phyloP scores from a whole-genome alignment of 1,140 invertebrate genomes.

The Zaprionus nigranus region DNA sequence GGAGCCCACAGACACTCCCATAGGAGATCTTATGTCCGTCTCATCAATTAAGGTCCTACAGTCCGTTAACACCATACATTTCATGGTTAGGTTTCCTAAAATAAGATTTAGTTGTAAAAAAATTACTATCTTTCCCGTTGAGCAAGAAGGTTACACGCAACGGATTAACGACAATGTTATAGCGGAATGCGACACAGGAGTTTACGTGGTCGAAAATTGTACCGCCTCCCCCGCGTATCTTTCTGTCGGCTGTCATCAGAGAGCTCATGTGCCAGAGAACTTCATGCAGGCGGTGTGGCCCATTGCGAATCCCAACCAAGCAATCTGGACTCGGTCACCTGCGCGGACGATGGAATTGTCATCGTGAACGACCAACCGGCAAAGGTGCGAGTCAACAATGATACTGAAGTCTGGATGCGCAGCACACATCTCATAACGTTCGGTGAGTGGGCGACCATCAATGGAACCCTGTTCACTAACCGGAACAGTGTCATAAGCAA shows the following conservation, averaged over 20 bases:
- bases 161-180: conserved; percentile 20
- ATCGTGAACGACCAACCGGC: conserved; percentile 30
- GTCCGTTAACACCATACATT: conserved; percentile 16
- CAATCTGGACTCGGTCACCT: conserved; percentile 2
- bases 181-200: conserved; percentile 10
- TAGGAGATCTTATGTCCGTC: conserved; percentile 10
- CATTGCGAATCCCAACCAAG: conserved; percentile 32
- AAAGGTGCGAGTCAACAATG: conserved; percentile 29
- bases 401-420: conserved; percentile 8
- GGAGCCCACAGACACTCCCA: not conserved
- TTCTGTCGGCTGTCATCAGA: conserved; percentile 11
- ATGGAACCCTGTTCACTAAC: conserved; percentile 5
- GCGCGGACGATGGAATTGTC: conserved; percentile 23
- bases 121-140: conserved; percentile 17
- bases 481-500: not conserved
- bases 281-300: conserved; percentile 21
- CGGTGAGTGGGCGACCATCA: conserved; percentile 23
- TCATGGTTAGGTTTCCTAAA: conserved; percentile 30
- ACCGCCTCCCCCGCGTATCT: not conserved
- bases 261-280: conserved; percentile 30
- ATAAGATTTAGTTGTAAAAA: conserved; percentile 26
- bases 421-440: conserved; percentile 36
- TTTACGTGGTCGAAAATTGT: conserved; percentile 4
- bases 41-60: conserved; percentile 26
- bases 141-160: not conserved